These are phyloP conservation scores for Acheta domesticus DNA, from an alignment of 2,888 invertebrate genomes.

Conservation along the genomic window DNA sequence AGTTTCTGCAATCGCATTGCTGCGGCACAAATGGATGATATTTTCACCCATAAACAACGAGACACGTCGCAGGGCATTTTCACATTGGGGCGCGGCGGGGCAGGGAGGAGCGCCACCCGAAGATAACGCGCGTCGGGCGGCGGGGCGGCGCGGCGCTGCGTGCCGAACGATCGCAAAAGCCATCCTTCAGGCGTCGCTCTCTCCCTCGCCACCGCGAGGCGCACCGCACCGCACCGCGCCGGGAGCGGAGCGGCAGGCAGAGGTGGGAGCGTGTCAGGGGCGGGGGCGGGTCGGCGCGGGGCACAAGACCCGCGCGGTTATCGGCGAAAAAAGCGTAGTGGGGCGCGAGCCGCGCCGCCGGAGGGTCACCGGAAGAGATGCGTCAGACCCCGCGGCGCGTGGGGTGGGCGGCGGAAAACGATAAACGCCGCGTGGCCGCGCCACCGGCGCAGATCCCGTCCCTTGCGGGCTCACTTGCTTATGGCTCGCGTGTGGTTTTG, in stretches of 20 bases:
- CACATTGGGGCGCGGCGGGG: background rate
- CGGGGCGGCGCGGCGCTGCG: background rate
- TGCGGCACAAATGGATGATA: background rate
- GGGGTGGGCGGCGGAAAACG: background rate
- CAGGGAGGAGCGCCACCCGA: background rate
- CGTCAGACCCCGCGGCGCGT: background rate
- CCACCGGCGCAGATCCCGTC: too few species aligned
- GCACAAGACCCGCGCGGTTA: background rate
- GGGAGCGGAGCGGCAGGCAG: background rate
- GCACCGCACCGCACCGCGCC: too few species aligned
- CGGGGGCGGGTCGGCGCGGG: background rate
- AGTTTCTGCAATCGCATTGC: background rate
- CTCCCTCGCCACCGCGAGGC: background rate
- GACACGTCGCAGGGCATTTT: background rate
- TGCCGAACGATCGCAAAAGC: background rate
- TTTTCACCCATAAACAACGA: background rate
- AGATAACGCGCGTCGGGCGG: background rate
- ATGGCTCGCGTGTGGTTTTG: too few species aligned
- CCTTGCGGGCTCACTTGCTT: too few species aligned
- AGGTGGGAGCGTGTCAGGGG: background rate
- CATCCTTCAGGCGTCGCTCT: background rate
- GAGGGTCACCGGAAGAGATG: conserved; percentile 18
- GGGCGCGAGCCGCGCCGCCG: background rate
- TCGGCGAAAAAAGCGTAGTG: background rate
- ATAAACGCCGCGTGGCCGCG: background rate